phyloP scores from a whole-genome alignment of 2,888 invertebrate genomes.

The Magallana nippona region DNA sequence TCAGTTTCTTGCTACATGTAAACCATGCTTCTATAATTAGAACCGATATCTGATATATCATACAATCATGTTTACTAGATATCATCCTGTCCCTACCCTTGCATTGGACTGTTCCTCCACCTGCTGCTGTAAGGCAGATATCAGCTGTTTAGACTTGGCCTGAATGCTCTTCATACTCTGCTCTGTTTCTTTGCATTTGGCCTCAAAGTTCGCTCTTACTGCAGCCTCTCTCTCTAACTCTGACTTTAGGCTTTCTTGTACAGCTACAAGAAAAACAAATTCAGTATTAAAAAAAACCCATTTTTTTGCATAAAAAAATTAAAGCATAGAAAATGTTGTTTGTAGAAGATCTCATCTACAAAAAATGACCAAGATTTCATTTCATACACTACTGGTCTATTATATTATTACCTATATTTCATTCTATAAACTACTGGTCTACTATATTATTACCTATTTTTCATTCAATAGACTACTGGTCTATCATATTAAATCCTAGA shows the following conservation, averaged over 20 bases:
- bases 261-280: slow-evolving; percentile 48
- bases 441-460: no score
- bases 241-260: slow-evolving; percentile 77
- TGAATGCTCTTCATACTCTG: slow-evolving; percentile 72
- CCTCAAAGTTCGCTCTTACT: slow-evolving; percentile 69
- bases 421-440: no score
- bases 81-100: slow-evolving; percentile 69
- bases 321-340: no score
- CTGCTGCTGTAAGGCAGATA: slow-evolving; percentile 76
- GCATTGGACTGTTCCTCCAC: slow-evolving; percentile 78
- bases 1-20: background rate
- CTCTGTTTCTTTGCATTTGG: slow-evolving; percentile 74
- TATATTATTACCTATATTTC: no score
- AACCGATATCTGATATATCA: no score
- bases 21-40: background rate
- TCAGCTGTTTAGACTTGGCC: slow-evolving; percentile 76
- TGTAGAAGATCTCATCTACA: no score
- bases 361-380: no score
- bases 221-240: slow-evolving; percentile 78
- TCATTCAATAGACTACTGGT: no score
- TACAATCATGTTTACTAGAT: background rate
- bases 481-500: no score
- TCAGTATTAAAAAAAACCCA: no score
- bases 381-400: no score
- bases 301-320: background rate